Evolutionary conservation across 2,797 vertebrate genomes (phyloP).

Genomic region (Luscinia luscinia): DNA sequence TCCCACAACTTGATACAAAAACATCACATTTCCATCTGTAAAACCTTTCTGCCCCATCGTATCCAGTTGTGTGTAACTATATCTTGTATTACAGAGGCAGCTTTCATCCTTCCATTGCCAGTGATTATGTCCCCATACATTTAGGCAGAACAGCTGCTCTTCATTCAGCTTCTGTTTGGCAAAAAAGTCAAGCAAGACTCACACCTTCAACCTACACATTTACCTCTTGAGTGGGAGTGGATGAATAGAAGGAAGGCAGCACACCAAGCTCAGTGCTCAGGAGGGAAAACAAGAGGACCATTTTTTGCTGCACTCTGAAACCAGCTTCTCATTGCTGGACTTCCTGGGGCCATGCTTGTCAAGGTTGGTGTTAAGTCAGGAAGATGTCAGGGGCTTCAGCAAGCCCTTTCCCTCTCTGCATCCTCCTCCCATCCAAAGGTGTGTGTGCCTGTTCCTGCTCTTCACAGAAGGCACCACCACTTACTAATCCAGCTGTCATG

Average conservation of each 20-base stretch:
- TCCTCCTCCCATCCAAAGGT: not conserved
- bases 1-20: not conserved
- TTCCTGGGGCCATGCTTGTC: not conserved
- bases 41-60: not conserved
- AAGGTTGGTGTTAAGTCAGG: not conserved
- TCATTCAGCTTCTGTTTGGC: not conserved
- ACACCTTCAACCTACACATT: rapidly evolving
- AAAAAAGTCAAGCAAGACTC: not conserved
- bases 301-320: not conserved
- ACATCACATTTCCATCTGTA: not conserved
- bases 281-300: not conserved
- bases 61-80: not conserved
- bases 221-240: not conserved
- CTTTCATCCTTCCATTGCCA: not conserved
- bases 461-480: not conserved
- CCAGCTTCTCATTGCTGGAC: not conserved
- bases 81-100: not conserved
- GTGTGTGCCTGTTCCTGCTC: not conserved
- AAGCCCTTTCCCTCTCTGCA: not conserved
- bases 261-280: not conserved
- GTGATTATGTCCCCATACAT: not conserved
- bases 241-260: not conserved
- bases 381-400: not conserved
- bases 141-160: not conserved
- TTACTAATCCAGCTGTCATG: not conserved